phyloP scores from a whole-genome alignment of 2,113 vertebrate species.

The Pampusana beccarii region DNA sequence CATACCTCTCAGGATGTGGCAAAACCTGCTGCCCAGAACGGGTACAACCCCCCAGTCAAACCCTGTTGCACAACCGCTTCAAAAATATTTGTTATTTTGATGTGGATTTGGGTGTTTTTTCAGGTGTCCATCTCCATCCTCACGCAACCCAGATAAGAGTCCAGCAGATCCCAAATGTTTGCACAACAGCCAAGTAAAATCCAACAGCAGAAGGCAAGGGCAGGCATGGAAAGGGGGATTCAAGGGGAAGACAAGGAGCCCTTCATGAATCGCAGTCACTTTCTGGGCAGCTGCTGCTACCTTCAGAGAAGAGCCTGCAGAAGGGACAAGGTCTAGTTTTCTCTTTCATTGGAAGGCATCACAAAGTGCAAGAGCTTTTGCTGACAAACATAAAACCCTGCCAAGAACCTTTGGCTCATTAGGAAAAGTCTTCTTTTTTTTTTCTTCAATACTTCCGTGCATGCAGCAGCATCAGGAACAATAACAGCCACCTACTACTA shows the following conservation, averaged over 20 bases:
- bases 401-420: constrained; percentile 72
- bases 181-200: accelerated
- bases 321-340: constrained; percentile 74
- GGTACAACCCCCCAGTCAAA: constrained; percentile 17
- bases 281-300: constrained; percentile 28
- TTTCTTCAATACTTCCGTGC: background rate
- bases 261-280: background rate
- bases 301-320: constrained; percentile 46
- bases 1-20: constrained; percentile 56
- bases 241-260: background rate
- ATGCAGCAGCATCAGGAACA: constrained; percentile 31
- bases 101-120: background rate
- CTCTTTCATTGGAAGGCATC: constrained; percentile 20
- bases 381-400: constrained; percentile 72
- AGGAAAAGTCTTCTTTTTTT: constrained; percentile 22
- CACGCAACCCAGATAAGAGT: accelerated
- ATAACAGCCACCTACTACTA: constrained; percentile 72
- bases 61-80: background rate
- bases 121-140: background rate
- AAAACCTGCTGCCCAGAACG: background rate
- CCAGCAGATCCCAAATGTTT: accelerated
- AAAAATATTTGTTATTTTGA: background rate
- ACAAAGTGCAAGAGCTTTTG: constrained; percentile 64
- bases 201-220: background rate
- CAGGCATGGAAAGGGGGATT: background rate